These are phyloP conservation scores for Lindbergichthys nudifrons DNA, from an alignment of 2,797 vertebrate genomes.

Conservation along the genomic window DNA sequence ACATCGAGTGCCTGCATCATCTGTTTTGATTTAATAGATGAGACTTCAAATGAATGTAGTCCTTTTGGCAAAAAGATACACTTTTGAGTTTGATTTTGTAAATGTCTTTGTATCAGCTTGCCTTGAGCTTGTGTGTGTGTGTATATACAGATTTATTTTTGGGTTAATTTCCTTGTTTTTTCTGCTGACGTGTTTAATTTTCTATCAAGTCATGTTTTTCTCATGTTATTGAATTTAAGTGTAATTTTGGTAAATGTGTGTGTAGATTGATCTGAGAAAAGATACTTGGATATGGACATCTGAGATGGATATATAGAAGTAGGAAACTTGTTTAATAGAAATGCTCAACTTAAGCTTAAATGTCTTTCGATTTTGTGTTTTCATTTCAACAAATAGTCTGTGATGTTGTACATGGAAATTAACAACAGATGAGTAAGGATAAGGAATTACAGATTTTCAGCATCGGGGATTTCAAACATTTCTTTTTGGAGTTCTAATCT, in stretches of 20 bases:
- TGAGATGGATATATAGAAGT: constrained; percentile 11
- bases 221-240: constrained; percentile 26
- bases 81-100: constrained; percentile 35
- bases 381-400: constrained; percentile 19
- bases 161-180: constrained; percentile 3
- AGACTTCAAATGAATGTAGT: constrained; percentile 35
- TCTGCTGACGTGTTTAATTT: constrained; percentile 22
- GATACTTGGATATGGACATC: neutral
- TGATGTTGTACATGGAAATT: constrained; percentile 19
- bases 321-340: constrained; percentile 35
- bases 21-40: constrained; percentile 9
- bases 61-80: constrained; percentile 18
- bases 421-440: constrained; percentile 35
- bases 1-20: constrained; percentile 4
- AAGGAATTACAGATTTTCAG: constrained; percentile 36
- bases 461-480: constrained; percentile 39
- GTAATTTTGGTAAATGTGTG: constrained; percentile 24
- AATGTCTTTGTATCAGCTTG: constrained; percentile 39
- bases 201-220: constrained; percentile 8
- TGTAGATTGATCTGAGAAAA: constrained; percentile 38
- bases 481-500: neutral
- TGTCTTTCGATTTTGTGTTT: neutral
- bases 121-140: neutral
- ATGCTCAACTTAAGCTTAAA: constrained; percentile 29
- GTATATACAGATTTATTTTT: constrained; percentile 28